Evolutionary conservation across 2,113 vertebrate genomes (phyloP).

Genomic region (Psettodes erumei): DNA sequence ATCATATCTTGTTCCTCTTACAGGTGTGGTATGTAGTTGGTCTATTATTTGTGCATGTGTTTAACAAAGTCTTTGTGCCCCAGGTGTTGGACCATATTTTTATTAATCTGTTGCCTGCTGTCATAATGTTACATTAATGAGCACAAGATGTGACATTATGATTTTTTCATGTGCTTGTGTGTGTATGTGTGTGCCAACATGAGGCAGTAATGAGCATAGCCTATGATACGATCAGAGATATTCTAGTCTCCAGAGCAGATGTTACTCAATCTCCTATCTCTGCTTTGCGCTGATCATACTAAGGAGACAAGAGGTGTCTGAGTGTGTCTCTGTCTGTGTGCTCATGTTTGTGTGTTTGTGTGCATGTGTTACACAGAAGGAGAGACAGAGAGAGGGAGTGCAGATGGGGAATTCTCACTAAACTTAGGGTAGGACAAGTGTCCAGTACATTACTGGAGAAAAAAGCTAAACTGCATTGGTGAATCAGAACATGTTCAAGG

Average conservation of each 20-base stretch:
- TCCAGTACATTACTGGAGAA: conserved; percentile 42
- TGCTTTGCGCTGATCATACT: conserved; percentile 65
- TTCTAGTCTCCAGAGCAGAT: conserved; percentile 73
- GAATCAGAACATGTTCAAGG: conserved; percentile 2
- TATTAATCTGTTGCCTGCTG: conserved; percentile 65
- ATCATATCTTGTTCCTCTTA: conserved; percentile 1
- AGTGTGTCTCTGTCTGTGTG: conserved; percentile 22
- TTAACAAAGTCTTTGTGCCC: conserved; percentile 33
- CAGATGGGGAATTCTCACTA: conserved; percentile 69
- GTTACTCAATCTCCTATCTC: conserved; percentile 70
- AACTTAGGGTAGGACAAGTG: conserved; percentile 49
- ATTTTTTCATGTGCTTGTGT: conserved; percentile 25
- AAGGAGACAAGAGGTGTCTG: conserved; percentile 61
- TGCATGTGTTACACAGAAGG: conserved; percentile 7
- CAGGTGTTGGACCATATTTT: conserved; percentile 59
- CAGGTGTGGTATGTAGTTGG: background rate
- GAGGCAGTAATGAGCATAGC: conserved; percentile 65
- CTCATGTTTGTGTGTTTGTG: conserved; percentile 14
- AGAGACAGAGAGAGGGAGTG: background rate
- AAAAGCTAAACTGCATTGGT: conserved; percentile 32
- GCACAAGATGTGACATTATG: conserved; percentile 61
- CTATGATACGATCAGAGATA: conserved; percentile 75
- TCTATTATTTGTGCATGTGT: conserved; percentile 36
- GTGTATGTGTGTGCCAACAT: background rate
- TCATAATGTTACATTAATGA: conserved; percentile 67